Conservation (phyloP, 2,113 vertebrate species). For the Mustela nigripes region DNA sequence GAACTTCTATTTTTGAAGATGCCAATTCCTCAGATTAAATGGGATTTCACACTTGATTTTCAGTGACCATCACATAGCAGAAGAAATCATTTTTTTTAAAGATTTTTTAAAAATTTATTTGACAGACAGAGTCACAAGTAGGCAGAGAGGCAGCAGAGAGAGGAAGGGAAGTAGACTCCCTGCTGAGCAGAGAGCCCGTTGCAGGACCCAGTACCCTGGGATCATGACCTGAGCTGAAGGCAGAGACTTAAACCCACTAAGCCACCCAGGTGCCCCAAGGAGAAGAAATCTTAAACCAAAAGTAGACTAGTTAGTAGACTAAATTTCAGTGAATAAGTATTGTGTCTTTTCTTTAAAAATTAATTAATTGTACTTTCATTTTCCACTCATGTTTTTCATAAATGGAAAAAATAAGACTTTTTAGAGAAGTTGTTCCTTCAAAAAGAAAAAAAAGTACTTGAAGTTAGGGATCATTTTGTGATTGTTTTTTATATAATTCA, state of each 20-base stretch:
- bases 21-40: neutral
- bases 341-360: neutral
- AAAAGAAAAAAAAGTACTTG: neutral
- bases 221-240: too few species aligned
- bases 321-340: neutral
- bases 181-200: too few species aligned
- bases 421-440: neutral
- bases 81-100: neutral
- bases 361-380: neutral
- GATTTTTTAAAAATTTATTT: too few species aligned
- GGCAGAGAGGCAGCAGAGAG: too few species aligned
- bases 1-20: neutral
- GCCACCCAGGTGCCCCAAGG: too few species aligned
- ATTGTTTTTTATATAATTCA: neutral
- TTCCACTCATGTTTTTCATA: neutral
- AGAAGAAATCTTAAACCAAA: neutral
- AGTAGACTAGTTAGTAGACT: neutral
- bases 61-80: neutral
- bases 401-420: neutral
- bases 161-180: too few species aligned
- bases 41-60: neutral
- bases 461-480: neutral
- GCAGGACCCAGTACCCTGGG: too few species aligned
- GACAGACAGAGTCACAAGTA: too few species aligned
- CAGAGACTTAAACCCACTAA: too few species aligned